Conservation (phyloP, 2,888 invertebrate genomes). For the Eledona agricola region DNA sequence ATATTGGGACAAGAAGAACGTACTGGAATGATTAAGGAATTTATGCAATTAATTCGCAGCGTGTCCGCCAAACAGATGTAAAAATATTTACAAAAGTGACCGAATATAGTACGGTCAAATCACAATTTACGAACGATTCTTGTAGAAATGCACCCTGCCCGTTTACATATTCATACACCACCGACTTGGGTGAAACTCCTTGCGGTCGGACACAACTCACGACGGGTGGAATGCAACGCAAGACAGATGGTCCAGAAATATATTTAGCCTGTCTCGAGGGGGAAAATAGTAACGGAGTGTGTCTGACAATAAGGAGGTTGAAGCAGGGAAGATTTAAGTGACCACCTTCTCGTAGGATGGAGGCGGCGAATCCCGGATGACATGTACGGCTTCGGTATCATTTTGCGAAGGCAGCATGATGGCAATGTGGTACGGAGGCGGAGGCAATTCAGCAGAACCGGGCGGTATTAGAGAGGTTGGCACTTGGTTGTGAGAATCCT, state of each 20-base stretch:
- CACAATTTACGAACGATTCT: conserved; percentile 16
- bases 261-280: too few relatives aligned
- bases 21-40: conserved; percentile 10
- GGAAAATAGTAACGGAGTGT: too few relatives aligned
- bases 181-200: not conserved
- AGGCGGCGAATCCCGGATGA: conserved; percentile 69
- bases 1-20: not conserved
- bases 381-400: conserved; percentile 55
- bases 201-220: conserved; percentile 11
- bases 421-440: conserved; percentile 87
- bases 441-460: conserved; percentile 63
- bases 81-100: conserved; percentile 22
- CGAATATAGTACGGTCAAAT: conserved; percentile 15
- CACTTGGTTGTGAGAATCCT: conserved; percentile 42
- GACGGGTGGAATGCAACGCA: not conserved
- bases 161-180: conserved; percentile 6
- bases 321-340: conserved; percentile 66
- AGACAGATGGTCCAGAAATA: conserved; percentile 1
- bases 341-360: conserved; percentile 81
- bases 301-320: too few relatives aligned
- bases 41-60: conserved; percentile 21
- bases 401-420: conserved; percentile 71
- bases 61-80: not conserved
- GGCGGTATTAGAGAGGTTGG: conserved; percentile 39
- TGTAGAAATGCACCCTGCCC: conserved; percentile 6